A percentile compares a stretch with the other conserved stretches of the same genome.
Conservation (phyloP, 2,113 vertebrate species). For the Nannospalax galili region DNA sequence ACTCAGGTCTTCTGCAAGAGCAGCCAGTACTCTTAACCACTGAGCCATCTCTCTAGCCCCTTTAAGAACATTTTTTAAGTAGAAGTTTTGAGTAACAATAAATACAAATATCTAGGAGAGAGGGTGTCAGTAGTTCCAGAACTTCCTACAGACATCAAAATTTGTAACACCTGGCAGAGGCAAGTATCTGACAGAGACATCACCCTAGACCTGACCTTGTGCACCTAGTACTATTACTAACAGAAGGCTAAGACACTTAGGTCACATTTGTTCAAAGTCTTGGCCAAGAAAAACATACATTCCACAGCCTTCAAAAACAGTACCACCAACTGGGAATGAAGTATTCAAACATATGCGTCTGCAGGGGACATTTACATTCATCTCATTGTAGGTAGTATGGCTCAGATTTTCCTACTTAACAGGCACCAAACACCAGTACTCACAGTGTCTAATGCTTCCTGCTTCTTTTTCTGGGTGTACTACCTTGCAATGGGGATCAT, state of each 20-base stretch:
- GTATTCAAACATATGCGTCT: background rate
- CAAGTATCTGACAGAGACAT: background rate
- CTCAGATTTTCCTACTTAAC: background rate
- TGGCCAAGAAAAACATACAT: background rate
- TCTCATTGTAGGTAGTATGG: background rate
- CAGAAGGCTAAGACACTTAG: background rate
- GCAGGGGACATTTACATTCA: background rate
- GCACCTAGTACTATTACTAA: background rate
- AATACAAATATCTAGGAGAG: background rate
- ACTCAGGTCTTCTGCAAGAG: too few species aligned
- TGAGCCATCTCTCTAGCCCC: too few species aligned
- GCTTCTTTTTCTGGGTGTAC: background rate
- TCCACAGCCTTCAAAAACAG: background rate
- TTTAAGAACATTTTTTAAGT: background rate
- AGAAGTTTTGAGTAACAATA: background rate
- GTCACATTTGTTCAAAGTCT: background rate
- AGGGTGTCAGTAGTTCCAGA: fast-evolving
- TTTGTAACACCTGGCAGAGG: background rate
- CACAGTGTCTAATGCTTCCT: background rate
- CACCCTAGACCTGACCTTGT: background rate
- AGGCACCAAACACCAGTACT: background rate
- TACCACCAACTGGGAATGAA: background rate
- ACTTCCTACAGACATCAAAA: background rate
- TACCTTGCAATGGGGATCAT: background rate
- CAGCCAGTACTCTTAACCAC: too few species aligned